Conservation (phyloP, 2,888 invertebrate genomes). For the Ectobius pallidus region DNA sequence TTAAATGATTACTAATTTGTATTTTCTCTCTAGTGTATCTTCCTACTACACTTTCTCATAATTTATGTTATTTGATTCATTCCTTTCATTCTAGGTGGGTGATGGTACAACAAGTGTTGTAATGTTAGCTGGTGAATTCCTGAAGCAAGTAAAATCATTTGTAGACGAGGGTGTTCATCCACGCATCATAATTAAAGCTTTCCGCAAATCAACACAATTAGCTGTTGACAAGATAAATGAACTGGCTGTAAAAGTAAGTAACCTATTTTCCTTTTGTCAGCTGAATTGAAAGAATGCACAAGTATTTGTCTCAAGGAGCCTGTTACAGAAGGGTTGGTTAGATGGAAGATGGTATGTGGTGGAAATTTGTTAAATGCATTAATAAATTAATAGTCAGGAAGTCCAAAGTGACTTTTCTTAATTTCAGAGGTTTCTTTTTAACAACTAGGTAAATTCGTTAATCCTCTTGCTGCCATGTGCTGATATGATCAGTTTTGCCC, state of each 20-base stretch:
- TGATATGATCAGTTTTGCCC: too few species aligned
- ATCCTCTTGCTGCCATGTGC: too few species aligned
- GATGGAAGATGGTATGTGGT: background rate
- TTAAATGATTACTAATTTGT: too few species aligned
- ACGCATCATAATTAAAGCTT: conserved; percentile 87
- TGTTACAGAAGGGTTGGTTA: too few species aligned
- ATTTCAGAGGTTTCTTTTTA: too few species aligned
- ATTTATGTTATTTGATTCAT: background rate
- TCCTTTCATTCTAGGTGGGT: conserved; percentile 72
- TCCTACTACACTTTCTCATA: too few species aligned
- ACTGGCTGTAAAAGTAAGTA: conserved; percentile 70
- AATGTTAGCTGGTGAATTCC: conserved; percentile 90
- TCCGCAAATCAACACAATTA: conserved; percentile 82
- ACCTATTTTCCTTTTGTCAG: background rate
- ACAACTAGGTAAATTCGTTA: too few species aligned
- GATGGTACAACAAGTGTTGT: conserved; percentile 99
- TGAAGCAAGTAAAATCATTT: conserved; percentile 93
- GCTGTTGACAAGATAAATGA: conserved; percentile 83
- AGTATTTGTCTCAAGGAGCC: too few species aligned
- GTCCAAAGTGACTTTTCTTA: too few species aligned
- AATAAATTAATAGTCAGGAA: too few species aligned
- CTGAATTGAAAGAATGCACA: background rate
- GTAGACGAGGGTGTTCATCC: conserved; percentile 98
- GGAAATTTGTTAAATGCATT: background rate
- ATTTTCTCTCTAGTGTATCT: too few species aligned